A percentile compares a stretch with the other conserved stretches of the same genome.
Evolutionary conservation across 1,140 invertebrate species (phyloP).

Genomic region (Chironomus tepperi): DNA sequence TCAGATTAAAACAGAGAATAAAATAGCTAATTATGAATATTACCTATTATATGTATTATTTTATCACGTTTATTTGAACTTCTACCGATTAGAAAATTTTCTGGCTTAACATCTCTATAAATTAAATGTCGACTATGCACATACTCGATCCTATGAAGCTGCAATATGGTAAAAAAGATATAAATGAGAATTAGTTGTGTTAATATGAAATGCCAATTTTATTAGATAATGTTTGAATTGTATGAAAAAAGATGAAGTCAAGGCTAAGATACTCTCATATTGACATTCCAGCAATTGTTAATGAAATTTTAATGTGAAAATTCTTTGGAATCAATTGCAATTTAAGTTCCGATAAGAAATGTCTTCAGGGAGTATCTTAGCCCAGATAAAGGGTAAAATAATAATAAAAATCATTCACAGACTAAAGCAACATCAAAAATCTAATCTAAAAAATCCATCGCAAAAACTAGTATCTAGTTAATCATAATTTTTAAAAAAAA

Average conservation of each 20-base stretch:
- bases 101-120: constrained; percentile 98
- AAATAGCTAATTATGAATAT: constrained; percentile 30
- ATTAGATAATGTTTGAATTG: constrained; percentile 22
- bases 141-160: constrained; percentile 98
- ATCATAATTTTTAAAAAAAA: neutral
- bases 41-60: constrained; percentile 97
- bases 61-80: constrained; percentile 96
- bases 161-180: constrained; percentile 37
- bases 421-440: too few relatives aligned
- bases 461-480: too few relatives aligned
- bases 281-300: too few relatives aligned
- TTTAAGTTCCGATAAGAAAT: too few relatives aligned
- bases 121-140: constrained; percentile 99
- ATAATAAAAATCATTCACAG: too few relatives aligned
- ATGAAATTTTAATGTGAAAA: too few relatives aligned
- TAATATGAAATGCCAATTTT: neutral
- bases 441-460: too few relatives aligned
- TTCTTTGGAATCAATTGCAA: too few relatives aligned
- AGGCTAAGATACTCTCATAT: too few relatives aligned
- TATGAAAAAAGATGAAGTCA: neutral
- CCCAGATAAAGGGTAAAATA: too few relatives aligned
- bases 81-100: constrained; percentile 99
- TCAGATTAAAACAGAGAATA: too few relatives aligned
- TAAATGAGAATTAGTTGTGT: neutral
- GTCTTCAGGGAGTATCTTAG: too few relatives aligned